phyloP scores from a whole-genome alignment of 1,140 invertebrate species.

The Drosophila tani region DNA sequence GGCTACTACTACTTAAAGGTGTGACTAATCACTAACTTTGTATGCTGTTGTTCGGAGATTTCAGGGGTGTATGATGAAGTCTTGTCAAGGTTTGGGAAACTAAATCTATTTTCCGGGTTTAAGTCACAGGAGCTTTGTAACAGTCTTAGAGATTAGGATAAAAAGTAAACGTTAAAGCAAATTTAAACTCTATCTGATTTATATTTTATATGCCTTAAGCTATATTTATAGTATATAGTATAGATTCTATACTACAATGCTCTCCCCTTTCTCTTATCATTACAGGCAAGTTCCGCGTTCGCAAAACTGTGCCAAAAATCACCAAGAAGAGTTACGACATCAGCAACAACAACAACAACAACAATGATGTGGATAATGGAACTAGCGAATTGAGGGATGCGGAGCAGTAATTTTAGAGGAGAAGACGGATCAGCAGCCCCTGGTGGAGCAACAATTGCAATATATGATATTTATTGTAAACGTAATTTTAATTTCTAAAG shows the following conservation, averaged over 20 bases:
- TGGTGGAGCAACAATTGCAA: constrained; percentile 59
- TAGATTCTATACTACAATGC: background rate
- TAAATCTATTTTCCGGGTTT: background rate
- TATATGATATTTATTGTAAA: constrained; percentile 75
- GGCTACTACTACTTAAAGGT: background rate
- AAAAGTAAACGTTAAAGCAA: too few species aligned
- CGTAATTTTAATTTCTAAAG: constrained; percentile 59
- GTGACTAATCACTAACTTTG: constrained; percentile 37
- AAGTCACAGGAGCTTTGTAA: too few species aligned
- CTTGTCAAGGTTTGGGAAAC: background rate
- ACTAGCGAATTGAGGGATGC: constrained; percentile 47
- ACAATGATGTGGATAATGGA: constrained; percentile 42
- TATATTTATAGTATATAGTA: too few species aligned
- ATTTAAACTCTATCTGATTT: too few species aligned
- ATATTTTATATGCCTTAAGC: background rate
- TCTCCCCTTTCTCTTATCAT: constrained; percentile 10
- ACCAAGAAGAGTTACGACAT: constrained; percentile 9
- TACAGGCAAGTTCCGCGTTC: constrained; percentile 41
- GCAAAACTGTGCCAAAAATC: constrained; percentile 57
- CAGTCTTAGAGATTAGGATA: background rate
- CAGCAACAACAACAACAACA: constrained; percentile 31
- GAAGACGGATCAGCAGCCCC: constrained; percentile 10
- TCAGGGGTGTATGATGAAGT: background rate
- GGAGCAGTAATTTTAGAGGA: constrained; percentile 26
- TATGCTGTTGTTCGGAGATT: background rate